Percentiles rank a stretch among this genome's conserved stretches.
Conservation (phyloP, 2,888 invertebrate species). For the Eledona agricola region DNA sequence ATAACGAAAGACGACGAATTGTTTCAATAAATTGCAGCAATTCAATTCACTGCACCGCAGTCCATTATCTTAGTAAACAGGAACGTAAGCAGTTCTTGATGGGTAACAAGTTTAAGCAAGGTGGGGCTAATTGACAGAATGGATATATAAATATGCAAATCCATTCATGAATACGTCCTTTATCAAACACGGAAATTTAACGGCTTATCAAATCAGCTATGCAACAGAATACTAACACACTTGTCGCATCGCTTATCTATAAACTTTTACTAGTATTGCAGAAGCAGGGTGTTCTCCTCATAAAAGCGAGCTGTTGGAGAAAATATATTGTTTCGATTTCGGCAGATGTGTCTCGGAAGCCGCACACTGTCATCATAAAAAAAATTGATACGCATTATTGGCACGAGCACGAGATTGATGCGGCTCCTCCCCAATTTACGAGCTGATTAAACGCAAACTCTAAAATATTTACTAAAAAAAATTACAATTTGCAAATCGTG, state of each 20-base stretch:
- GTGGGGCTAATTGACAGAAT: conserved; percentile 24
- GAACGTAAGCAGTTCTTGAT: conserved; percentile 20
- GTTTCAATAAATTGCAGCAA: too few relatives aligned
- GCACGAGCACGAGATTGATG: too few relatives aligned
- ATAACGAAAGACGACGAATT: too few relatives aligned
- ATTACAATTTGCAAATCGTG: too few relatives aligned
- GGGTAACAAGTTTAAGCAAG: conserved; percentile 14
- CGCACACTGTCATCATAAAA: conserved; percentile 6
- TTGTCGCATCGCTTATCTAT: conserved; percentile 38
- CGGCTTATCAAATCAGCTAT: conserved; percentile 13
- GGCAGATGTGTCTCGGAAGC: conserved; percentile 23
- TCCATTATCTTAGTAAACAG: conserved; percentile 26
- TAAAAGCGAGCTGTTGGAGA: conserved; percentile 42
- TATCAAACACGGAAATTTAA: conserved; percentile 13
- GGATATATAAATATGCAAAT: conserved; percentile 36
- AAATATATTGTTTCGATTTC: conserved; percentile 36
- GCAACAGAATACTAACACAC: conserved; percentile 32
- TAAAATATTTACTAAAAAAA: too few relatives aligned
- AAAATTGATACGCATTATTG: conserved; percentile 24
- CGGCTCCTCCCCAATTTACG: too few relatives aligned
- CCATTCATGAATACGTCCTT: conserved; percentile 11
- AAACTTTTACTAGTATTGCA: conserved; percentile 41
- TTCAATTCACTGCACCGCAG: conserved; percentile 17
- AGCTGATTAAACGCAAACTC: too few relatives aligned
- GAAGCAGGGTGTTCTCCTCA: conserved; percentile 36